Conservation (phyloP, 2,797 vertebrate species). For the Intellagama lesueurii region DNA sequence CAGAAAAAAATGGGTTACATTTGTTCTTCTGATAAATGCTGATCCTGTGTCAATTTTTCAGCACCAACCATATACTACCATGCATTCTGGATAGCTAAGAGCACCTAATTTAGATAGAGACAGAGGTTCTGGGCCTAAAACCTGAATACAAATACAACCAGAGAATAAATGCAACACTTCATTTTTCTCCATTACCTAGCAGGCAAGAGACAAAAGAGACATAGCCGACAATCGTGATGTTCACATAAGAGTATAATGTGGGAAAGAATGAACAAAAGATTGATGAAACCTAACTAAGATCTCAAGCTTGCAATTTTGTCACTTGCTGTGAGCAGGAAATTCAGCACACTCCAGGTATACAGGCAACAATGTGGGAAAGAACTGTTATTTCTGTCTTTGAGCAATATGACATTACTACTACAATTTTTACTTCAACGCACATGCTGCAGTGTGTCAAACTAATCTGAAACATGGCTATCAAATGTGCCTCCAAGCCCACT, state of each 20-base stretch:
- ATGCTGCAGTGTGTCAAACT: conserved; percentile 28
- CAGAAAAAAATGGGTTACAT: background rate
- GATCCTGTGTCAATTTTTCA: background rate
- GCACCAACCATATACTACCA: background rate
- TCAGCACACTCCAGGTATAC: conserved; percentile 30
- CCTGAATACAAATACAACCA: conserved; percentile 29
- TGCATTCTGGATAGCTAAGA: background rate
- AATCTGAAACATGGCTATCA: conserved; percentile 30
- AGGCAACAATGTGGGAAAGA: conserved; percentile 17
- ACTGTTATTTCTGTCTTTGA: conserved; percentile 25
- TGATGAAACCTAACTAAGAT: conserved; percentile 41
- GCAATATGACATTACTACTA: background rate
- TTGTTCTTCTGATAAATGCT: background rate
- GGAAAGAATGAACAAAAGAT: background rate
- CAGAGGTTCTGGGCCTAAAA: conserved; percentile 8
- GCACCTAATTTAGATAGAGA: conserved; percentile 14
- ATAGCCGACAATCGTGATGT: background rate
- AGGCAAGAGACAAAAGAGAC: background rate
- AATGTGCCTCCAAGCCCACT: conserved; percentile 4
- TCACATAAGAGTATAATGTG: background rate
- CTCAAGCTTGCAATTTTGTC: conserved; percentile 6
- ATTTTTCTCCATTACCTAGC: background rate
- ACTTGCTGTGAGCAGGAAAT: conserved; percentile 38
- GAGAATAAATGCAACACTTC: background rate
- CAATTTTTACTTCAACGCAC: conserved; percentile 35